Percentiles rank a stretch among this genome's conserved stretches.
phyloP scores from a whole-genome alignment of 2,888 invertebrate species.

The Athetis lepigone region DNA sequence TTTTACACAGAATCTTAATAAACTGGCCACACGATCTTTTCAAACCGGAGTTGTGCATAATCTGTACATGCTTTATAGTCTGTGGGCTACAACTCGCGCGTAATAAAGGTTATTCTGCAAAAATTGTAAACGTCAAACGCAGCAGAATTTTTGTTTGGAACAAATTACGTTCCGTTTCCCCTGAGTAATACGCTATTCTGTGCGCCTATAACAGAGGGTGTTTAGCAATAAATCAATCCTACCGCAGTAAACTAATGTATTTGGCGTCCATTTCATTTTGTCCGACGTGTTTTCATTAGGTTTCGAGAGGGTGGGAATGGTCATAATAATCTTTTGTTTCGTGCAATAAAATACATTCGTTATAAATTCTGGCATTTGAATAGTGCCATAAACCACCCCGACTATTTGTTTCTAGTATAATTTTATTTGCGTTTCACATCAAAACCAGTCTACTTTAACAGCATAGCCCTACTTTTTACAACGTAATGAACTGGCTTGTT shows the following conservation, averaged over 20 bases:
- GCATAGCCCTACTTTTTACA: conserved; percentile 25
- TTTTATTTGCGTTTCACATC: conserved; percentile 2
- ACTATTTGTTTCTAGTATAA: conserved; percentile 13
- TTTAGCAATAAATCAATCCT: conserved; percentile 77
- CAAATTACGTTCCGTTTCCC: conserved; percentile 69
- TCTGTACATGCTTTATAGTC: conserved; percentile 47
- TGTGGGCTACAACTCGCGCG: conserved; percentile 43
- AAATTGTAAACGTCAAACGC: conserved; percentile 46
- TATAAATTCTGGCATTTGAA: conserved; percentile 53
- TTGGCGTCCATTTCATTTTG: conserved; percentile 72
- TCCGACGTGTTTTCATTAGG: conserved; percentile 70
- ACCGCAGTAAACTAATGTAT: conserved; percentile 77
- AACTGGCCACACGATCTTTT: conserved; percentile 56
- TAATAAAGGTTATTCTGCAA: conserved; percentile 54
- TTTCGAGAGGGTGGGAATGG: conserved; percentile 62
- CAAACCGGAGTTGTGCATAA: conserved; percentile 48
- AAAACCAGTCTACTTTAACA: conserved; percentile 13
- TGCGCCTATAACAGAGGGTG: conserved; percentile 65
- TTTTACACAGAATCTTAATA: conserved; percentile 33
- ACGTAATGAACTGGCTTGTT: conserved; percentile 4
- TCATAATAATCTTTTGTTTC: conserved; percentile 56
- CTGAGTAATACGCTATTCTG: conserved; percentile 56
- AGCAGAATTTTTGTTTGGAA: conserved; percentile 54
- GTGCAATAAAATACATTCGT: conserved; percentile 33
- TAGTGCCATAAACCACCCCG: conserved; percentile 24